Conservation (phyloP, 2,888 invertebrate species). For the Fabriciana adippe region DNA sequence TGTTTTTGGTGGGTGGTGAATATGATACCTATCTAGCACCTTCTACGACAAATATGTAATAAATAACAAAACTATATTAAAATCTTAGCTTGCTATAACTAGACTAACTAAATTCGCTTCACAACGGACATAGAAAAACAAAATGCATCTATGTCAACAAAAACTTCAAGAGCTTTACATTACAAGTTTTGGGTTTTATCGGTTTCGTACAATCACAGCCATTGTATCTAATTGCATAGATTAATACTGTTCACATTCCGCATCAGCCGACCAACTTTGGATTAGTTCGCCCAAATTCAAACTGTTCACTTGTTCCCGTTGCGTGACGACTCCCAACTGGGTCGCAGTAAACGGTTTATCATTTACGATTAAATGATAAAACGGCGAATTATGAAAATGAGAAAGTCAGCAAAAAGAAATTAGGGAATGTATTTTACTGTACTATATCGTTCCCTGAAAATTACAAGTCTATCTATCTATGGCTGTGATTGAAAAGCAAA, state of each 20-base stretch:
- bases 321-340: constrained; percentile 65
- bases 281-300: constrained; percentile 43
- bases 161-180: constrained; percentile 5
- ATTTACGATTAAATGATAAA: constrained; percentile 70
- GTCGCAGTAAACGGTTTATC: constrained; percentile 62
- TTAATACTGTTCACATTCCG: constrained; percentile 35
- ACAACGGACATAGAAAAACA: background rate
- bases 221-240: constrained; percentile 34
- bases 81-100: no score
- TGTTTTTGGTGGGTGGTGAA: no score
- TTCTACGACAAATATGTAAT: no score
- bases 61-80: no score
- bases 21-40: no score
- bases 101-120: background rate
- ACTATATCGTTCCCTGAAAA: constrained; percentile 2
- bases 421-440: constrained; percentile 27
- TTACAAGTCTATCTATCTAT: no score
- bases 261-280: constrained; percentile 43
- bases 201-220: constrained; percentile 8
- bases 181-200: constrained; percentile 17
- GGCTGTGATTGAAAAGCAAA: no score
- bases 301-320: constrained; percentile 47
- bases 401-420: constrained; percentile 34
- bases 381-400: constrained; percentile 57
- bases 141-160: constrained; percentile 4